phyloP scores from a whole-genome alignment of 2,888 invertebrate species.

The Dimorphilus gyrociliatus region DNA sequence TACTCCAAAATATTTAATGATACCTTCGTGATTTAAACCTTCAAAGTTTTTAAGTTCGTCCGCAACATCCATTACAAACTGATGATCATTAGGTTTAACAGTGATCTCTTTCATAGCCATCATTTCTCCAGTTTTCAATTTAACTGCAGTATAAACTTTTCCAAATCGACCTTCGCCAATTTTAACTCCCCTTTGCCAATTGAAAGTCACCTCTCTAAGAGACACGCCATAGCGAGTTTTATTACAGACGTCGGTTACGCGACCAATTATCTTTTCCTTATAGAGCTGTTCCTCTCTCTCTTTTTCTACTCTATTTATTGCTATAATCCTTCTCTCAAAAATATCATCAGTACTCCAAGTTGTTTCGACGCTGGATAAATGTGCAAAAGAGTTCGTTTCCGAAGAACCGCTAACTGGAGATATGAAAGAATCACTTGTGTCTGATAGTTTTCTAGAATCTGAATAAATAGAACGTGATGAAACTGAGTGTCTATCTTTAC shows the following conservation, averaged over 20 bases:
- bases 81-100: constrained; percentile 64
- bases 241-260: constrained; percentile 43
- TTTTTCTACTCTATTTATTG: too few relatives aligned
- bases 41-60: constrained; percentile 81
- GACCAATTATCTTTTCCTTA: constrained; percentile 49
- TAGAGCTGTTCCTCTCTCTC: too few relatives aligned
- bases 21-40: constrained; percentile 65
- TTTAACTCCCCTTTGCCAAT: constrained; percentile 84
- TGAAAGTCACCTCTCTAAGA: constrained; percentile 64
- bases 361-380: too few relatives aligned
- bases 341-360: too few relatives aligned
- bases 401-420: too few relatives aligned
- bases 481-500: too few relatives aligned
- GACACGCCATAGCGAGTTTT: constrained; percentile 53
- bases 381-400: too few relatives aligned
- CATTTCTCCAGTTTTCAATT: constrained; percentile 73
- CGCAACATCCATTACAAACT: constrained; percentile 62
- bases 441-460: too few relatives aligned
- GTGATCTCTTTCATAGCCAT: constrained; percentile 88
- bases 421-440: too few relatives aligned
- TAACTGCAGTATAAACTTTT: constrained; percentile 85
- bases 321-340: too few relatives aligned
- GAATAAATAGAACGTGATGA: too few relatives aligned
- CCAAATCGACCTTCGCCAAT: constrained; percentile 77
- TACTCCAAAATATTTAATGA: constrained; percentile 78